A percentile compares a stretch with the other conserved stretches of the same genome.
phyloP scores from a whole-genome alignment of 2,113 vertebrate genomes.

The Fulmarus glacialis region DNA sequence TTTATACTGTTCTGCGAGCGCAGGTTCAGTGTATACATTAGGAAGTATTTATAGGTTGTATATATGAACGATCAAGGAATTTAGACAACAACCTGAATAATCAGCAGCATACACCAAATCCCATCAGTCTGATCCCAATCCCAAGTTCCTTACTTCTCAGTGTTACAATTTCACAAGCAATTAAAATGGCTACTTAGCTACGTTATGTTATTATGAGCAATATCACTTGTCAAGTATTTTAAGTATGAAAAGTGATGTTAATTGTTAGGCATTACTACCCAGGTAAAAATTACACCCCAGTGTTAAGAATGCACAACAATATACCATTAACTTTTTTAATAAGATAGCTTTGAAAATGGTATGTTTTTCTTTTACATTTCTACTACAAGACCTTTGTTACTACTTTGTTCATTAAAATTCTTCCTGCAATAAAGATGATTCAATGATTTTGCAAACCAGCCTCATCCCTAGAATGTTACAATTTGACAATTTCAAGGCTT shows the following conservation, averaged over 20 bases:
- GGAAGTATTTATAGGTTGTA: not conserved
- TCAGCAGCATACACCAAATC: not conserved
- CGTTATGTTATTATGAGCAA: not conserved
- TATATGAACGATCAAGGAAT: not conserved
- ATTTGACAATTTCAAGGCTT: conserved; percentile 21
- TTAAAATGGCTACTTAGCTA: conserved; percentile 28
- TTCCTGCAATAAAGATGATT: not conserved
- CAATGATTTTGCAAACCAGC: not conserved
- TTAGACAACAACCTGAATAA: not conserved
- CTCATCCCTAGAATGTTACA: not conserved
- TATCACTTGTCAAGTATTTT: not conserved
- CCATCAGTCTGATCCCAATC: not conserved
- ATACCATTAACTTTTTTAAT: not conserved
- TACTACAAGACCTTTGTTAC: not conserved
- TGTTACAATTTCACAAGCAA: not conserved
- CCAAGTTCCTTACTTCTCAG: not conserved
- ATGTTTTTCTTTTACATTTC: not conserved
- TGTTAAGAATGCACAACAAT: not conserved
- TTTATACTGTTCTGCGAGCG: not conserved
- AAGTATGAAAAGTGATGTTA: not conserved
- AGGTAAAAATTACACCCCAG: not conserved
- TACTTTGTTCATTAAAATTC: not conserved
- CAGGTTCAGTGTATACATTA: not conserved
- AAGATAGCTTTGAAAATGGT: not conserved
- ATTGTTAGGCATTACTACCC: not conserved